Conservation (phyloP, 2,888 invertebrate species). For the Lasioglossum oenotherae region DNA sequence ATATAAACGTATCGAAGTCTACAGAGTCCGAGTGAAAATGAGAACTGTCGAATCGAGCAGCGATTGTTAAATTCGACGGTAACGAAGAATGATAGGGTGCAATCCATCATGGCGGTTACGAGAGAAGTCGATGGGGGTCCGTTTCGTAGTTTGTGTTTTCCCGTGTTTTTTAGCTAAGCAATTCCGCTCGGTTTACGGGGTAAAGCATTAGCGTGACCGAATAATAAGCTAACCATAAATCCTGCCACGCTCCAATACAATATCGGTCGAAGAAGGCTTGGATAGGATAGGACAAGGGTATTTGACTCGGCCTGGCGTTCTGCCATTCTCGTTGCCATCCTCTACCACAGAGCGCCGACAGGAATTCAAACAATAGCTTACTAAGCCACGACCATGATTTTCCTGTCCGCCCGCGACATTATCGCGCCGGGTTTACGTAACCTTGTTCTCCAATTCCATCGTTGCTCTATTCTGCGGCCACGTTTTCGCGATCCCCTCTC, state of each 20-base stretch:
- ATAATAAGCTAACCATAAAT: conserved; percentile 63
- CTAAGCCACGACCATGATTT: conserved; percentile 52
- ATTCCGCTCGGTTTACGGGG: neutral
- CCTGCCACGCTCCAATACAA: conserved; percentile 50
- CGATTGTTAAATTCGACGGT: neutral
- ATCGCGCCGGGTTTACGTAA: conserved; percentile 32
- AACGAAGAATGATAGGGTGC: neutral
- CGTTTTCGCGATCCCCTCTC: neutral
- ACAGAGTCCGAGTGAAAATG: neutral
- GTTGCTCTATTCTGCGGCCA: conserved; percentile 4
- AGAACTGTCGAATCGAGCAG: neutral
- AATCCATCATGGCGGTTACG: conserved; percentile 1
- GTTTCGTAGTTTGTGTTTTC: neutral
- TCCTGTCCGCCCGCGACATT: conserved; percentile 32
- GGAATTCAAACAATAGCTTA: conserved; percentile 68
- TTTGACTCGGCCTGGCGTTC: conserved; percentile 71
- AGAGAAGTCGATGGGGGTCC: neutral
- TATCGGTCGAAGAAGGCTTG: conserved; percentile 42
- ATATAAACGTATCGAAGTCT: neutral
- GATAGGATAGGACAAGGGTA: conserved; percentile 59
- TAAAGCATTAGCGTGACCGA: conserved; percentile 22
- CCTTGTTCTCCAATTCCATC: conserved; percentile 35
- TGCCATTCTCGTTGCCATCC: conserved; percentile 68
- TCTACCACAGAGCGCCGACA: conserved; percentile 53
- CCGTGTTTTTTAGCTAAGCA: neutral